Evolutionary conservation across 1,140 invertebrate genomes (phyloP).

Genomic region (Euura saliciscinereae): DNA sequence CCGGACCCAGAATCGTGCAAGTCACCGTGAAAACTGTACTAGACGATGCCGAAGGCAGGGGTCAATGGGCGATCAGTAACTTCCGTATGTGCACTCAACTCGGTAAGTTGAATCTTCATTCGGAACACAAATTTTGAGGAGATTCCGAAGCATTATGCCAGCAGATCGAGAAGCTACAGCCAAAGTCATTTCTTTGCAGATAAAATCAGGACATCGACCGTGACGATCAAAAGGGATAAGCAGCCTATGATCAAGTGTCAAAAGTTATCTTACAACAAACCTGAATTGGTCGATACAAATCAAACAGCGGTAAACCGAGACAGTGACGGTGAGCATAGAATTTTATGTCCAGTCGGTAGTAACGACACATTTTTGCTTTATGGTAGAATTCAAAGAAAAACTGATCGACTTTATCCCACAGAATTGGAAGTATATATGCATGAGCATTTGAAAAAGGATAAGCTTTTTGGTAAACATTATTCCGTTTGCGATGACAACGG

Average conservation of each 20-base stretch:
- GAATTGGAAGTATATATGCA: no score
- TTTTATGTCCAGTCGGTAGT: no score
- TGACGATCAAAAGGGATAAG: conserved; percentile 14
- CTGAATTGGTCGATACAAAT: conserved; percentile 11
- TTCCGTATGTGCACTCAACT: neutral
- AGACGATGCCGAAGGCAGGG: neutral
- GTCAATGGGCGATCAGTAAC: neutral
- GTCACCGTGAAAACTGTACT: conserved; percentile 5
- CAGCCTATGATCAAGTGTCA: conserved; percentile 29
- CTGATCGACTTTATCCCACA: neutral
- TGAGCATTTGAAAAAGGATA: no score
- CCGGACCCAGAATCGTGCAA: neutral
- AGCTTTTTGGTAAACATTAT: neutral
- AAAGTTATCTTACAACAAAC: conserved; percentile 29
- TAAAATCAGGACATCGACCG: conserved; percentile 14
- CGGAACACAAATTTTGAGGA: conserved; percentile 6
- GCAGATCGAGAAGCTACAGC: conserved; percentile 26
- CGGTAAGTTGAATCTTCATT: neutral
- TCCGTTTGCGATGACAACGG: conserved; percentile 24
- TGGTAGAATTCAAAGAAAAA: neutral
- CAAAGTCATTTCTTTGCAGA: conserved; percentile 23
- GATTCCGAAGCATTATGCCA: no score
- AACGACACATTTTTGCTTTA: no score
- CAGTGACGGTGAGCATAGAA: conserved; percentile 1
- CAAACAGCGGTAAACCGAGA: accelerated